Evolutionary conservation across 1,140 invertebrate species (phyloP), one percentile per base, ranked within the genome.

Genomic region (Drosophila bocki): DNA sequence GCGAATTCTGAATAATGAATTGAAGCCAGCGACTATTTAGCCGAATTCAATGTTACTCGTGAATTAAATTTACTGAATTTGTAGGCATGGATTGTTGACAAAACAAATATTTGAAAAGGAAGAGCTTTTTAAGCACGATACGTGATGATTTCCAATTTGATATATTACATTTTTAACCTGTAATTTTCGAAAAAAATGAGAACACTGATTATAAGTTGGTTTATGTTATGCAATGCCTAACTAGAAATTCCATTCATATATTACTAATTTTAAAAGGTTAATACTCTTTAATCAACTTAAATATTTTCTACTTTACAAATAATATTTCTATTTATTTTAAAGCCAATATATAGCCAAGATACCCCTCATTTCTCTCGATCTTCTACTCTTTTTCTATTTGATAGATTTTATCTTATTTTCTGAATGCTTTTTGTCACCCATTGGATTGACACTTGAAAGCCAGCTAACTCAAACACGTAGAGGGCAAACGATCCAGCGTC

Each of bases 401-500:
- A 45, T 29, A 35, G 63, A 62, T 62, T 65, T 37, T 35, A 17
- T 17, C 29, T 32, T 41, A 58, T 64, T 65, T 61, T 61, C 44
- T 7, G 11, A 48, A 64, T 22, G 59, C 26, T 33, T 19, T 72
- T 48, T 61, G 54, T 29, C 64, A 22, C 22, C 69, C 64, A 59
- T 32, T 12, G 71, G 47, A 76, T 60, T 68, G 75, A 56, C 74
- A 60, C 74, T 78, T 57, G 64, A 62, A 56, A 53, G 65, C 56
- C 75, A 41, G 75, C 65, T n/a, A 78, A 51, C 51, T 35, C 42
- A 62, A 69, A 56, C 63, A 78, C 63, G 56, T 70, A 69, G 75
- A n/a, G 17, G 45, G 33, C 41, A 54, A 60, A 59, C 56, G 72
- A 67, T 77, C 54, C 74, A 54, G 47, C 53, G 37, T 33, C 29